Base-by-base conservation (phyloP, 2,888 invertebrate genomes). In the Drosophila maculinotata region DNA sequence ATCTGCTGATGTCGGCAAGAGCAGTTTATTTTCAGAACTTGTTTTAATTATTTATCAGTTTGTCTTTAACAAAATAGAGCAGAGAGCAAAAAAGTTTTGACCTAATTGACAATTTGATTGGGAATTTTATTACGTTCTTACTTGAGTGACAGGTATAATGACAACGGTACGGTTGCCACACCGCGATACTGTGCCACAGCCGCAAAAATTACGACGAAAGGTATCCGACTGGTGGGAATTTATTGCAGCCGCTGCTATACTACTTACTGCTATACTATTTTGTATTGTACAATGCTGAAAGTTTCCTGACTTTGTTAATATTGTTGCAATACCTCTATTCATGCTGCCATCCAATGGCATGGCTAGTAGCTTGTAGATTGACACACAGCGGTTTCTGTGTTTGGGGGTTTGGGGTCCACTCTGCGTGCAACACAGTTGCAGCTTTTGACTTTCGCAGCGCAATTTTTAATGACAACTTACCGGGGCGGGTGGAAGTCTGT, bases 401-500 rank as follows among this genome's bases (percentile, higher is more conserved):
- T 12, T 1, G 3, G 10, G 15, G 6, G 6, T 14, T 1, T 25
- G 20, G 14, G 30, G 33, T n/a, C 20, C 20, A 45, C 20, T 20
- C n/a, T 48, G 54, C 35, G 44, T 69, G 74, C 69, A 77, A 75
- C 69, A 77, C 54, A 63, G 65, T 74, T 69, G 74, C 74, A 31
- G 12, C 25, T 28, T 59, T 57, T 53, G 42, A 53, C 39, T 63
- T 56, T 53, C 28, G 58, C 49, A 51, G 63, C 35, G 74, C 74
- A 69, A 51, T 60, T 64, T 78, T 78, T 75, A 75, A 75, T 78
- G 75, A 75, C 74, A 75, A 69, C 74, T 72, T 67, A 48, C 48
- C 26, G 4, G 15, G 54, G 14, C 7, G 23, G 47, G 3, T 5
- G 17, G n/a, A 1, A 42, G 44, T n/a, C 12, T 42, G 64, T 38